phyloP scores from a whole-genome alignment of 2,113 vertebrate genomes.

The Callaeas wilsoni region DNA sequence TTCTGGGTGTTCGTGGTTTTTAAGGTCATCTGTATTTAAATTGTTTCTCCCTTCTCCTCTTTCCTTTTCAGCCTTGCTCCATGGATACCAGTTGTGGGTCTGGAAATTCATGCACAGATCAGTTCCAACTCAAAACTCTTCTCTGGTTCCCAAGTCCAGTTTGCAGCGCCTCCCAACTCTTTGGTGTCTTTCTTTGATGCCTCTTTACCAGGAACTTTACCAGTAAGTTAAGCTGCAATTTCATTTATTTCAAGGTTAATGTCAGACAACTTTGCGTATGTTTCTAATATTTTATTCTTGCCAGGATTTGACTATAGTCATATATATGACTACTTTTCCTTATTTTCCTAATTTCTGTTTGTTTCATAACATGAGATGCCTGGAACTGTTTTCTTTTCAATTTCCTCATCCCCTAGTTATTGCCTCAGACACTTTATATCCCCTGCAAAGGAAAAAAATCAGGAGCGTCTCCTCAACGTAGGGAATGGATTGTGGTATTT shows the following conservation, averaged over 20 bases:
- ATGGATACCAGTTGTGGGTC: slow-evolving; percentile 87
- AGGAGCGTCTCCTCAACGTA: not conserved
- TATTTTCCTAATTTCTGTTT: not conserved
- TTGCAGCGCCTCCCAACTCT: slow-evolving; percentile 91
- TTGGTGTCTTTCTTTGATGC: slow-evolving; percentile 95
- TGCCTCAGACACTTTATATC: not conserved
- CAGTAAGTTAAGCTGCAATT: slow-evolving; percentile 76
- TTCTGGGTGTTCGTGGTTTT: not conserved
- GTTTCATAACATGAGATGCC: not conserved
- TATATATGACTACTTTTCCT: not conserved
- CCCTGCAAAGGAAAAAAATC: not conserved
- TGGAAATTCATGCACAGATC: slow-evolving; percentile 97
- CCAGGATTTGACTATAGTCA: not conserved
- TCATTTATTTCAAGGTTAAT: not conserved
- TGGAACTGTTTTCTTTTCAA: not conserved
- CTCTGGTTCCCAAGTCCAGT: slow-evolving; percentile 85
- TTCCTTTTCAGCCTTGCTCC: slow-evolving; percentile 70
- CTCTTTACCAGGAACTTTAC: slow-evolving; percentile 94
- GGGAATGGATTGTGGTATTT: not conserved
- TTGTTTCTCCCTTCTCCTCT: not conserved
- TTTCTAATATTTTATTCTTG: not conserved
- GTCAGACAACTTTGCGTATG: not conserved
- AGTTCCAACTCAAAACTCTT: slow-evolving; percentile 92
- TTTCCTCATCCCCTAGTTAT: not conserved
- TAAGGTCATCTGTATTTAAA: not conserved